These are phyloP conservation scores for Leptogaster cylindrica DNA, from an alignment of 2,888 invertebrate genomes.

Conservation along the genomic window DNA sequence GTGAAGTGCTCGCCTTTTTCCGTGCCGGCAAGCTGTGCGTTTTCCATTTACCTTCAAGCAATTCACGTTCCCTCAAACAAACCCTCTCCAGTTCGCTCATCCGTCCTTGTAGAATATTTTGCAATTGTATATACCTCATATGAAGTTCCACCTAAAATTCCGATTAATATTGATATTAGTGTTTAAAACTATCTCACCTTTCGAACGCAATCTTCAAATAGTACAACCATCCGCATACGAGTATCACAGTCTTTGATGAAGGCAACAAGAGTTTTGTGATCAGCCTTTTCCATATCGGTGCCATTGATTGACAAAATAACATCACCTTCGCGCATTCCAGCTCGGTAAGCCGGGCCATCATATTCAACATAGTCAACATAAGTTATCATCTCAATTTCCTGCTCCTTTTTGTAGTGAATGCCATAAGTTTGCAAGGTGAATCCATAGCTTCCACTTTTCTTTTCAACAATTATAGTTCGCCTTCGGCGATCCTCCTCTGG, in stretches of 20 bases:
- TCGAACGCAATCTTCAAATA: constrained; percentile 94
- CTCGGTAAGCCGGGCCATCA: constrained; percentile 88
- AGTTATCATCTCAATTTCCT: constrained; percentile 94
- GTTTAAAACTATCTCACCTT: constrained; percentile 68
- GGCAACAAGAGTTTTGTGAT: constrained; percentile 90
- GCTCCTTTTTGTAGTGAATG: constrained; percentile 92
- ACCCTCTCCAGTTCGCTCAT: constrained; percentile 84
- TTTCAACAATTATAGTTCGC: constrained; percentile 90
- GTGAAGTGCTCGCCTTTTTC: constrained; percentile 73
- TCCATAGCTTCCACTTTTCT: constrained; percentile 88
- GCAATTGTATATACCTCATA: constrained; percentile 89
- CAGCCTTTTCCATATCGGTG: constrained; percentile 92
- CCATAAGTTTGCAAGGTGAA: constrained; percentile 98
- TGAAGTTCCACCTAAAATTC: constrained; percentile 78
- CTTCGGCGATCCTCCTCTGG: constrained; percentile 85
- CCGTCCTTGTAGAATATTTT: constrained; percentile 81
- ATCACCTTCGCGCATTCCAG: constrained; percentile 96
- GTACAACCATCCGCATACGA: constrained; percentile 93
- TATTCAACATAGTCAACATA: constrained; percentile 96
- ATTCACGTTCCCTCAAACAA: constrained; percentile 79
- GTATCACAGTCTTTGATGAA: constrained; percentile 89
- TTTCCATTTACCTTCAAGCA: constrained; percentile 86
- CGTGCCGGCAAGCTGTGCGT: constrained; percentile 87
- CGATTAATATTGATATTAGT: too few relatives aligned
- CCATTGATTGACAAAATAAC: constrained; percentile 96